phyloP scores from a whole-genome alignment of 2,888 invertebrate species.

The Gymnoscelis rufifasciata region DNA sequence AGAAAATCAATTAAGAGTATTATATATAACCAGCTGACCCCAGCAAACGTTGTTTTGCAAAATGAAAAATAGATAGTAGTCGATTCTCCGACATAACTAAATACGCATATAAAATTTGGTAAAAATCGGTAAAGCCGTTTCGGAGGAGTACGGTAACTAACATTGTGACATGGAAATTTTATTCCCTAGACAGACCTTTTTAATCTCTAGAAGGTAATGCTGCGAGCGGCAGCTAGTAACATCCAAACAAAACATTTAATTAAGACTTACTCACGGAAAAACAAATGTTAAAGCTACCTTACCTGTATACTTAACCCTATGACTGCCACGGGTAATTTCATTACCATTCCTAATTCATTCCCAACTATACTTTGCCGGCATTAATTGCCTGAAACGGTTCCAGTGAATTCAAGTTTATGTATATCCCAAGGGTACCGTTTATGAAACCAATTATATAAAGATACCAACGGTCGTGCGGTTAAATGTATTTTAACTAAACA shows the following conservation, averaged over 20 bases:
- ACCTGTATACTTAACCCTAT: not conserved
- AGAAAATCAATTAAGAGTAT: too few relatives aligned
- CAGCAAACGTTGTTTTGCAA: too few relatives aligned
- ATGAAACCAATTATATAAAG: constrained; percentile 37
- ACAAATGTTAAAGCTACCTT: not conserved
- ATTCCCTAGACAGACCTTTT: too few relatives aligned
- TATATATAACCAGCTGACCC: too few relatives aligned
- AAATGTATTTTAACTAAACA: constrained; percentile 19
- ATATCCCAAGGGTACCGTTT: constrained; percentile 37
- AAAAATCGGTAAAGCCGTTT: too few relatives aligned
- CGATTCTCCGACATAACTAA: too few relatives aligned
- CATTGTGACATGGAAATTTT: too few relatives aligned
- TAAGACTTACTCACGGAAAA: not conserved
- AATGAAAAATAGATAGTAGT: too few relatives aligned
- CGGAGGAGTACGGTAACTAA: too few relatives aligned
- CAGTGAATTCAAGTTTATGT: constrained; percentile 36
- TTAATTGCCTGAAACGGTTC: constrained; percentile 32
- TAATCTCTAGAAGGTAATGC: too few relatives aligned
- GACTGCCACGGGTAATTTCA: constrained; percentile 12
- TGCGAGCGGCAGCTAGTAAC: too few relatives aligned
- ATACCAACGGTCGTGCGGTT: constrained; percentile 26
- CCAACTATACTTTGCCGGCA: constrained; percentile 19
- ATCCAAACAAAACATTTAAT: not conserved
- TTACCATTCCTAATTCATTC: constrained; percentile 26
- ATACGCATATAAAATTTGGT: too few relatives aligned